Conservation (phyloP, 2,113 vertebrate genomes). For the Solea senegalensis region DNA sequence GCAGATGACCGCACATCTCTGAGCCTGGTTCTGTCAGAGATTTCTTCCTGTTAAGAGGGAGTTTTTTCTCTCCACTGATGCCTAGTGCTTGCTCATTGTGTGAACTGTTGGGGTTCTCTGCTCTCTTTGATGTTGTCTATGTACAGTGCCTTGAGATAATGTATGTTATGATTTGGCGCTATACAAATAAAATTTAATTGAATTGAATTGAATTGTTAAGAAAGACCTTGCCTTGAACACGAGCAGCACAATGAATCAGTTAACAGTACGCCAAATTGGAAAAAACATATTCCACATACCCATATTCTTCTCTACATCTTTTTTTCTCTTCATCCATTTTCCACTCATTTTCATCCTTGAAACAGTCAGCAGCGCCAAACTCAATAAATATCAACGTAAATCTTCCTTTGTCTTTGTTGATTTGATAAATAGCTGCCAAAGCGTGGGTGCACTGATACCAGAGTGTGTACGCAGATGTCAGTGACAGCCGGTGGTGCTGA, state of each 20-base stretch:
- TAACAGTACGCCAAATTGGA: neutral
- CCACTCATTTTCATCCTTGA: neutral
- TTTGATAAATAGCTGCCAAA: constrained; percentile 40
- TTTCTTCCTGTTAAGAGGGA: too few relatives aligned
- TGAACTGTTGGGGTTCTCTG: too few relatives aligned
- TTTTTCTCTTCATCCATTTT: constrained; percentile 8
- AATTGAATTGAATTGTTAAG: too few relatives aligned
- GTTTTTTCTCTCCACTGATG: too few relatives aligned
- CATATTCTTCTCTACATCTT: neutral
- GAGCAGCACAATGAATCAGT: neutral
- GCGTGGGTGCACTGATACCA: constrained; percentile 25
- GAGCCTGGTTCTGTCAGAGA: too few relatives aligned
- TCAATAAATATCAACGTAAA: constrained; percentile 43
- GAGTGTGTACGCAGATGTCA: constrained; percentile 64
- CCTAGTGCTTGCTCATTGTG: too few relatives aligned
- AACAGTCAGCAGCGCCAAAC: constrained; percentile 14
- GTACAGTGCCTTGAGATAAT: too few relatives aligned
- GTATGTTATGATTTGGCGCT: too few relatives aligned
- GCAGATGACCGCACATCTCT: too few relatives aligned
- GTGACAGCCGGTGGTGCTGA: constrained; percentile 52
- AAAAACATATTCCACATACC: neutral
- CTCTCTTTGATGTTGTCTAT: too few relatives aligned
- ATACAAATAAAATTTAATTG: too few relatives aligned
- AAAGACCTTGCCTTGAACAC: constrained; percentile 33
- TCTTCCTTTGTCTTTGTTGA: constrained; percentile 35